Evolutionary conservation across 2,113 vertebrate genomes (phyloP), one percentile per base, ranked within the genome.

Genomic region (Nymphicus hollandicus): DNA sequence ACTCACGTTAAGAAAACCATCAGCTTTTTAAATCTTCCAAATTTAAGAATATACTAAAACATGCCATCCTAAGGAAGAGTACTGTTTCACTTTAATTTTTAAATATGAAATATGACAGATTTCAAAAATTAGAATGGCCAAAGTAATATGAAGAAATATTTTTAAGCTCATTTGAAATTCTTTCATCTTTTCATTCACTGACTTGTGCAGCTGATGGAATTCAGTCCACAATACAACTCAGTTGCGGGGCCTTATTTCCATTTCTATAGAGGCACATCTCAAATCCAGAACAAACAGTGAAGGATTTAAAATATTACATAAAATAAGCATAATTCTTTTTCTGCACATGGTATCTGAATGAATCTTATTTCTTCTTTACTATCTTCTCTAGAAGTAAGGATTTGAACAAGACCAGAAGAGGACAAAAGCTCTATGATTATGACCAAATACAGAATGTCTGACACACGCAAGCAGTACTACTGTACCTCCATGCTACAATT

Each of bases 201-300:
- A 37, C 58, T 72, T 1, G 0, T 56, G 58, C 70, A 89, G 78
- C 66, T 91, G 94, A 95, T 76, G 74, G 79, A 91, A 96, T 94
- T 92, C 76, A 56, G 56, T 76, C 65, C 76, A 88, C 83, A 96
- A 90, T 49, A 93, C 29, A 84, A 95, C 22, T 84, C 74, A 95
- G 81, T 73, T 90, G 78, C 78, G 69, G 91, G 86, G 86, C 89
- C 84, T 94, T 96, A 97, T 95, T 97, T 97, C 98, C 97, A 97
- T 97, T 97, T 97, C 97, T 96, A 96, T 95, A 91, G 95, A 96
- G 84, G 79, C 86, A 92, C 81, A 96, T 95, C 88, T 95, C 86
- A 88, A 89, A 95, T 95, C 83, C 90, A 95, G 64, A 83, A 80
- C 96, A 97, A 95, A 95, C 60, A 91, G 91, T 70, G 78, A 95